Conservation (phyloP, 2,888 invertebrate genomes). For the Ormyrus pomaceus region DNA sequence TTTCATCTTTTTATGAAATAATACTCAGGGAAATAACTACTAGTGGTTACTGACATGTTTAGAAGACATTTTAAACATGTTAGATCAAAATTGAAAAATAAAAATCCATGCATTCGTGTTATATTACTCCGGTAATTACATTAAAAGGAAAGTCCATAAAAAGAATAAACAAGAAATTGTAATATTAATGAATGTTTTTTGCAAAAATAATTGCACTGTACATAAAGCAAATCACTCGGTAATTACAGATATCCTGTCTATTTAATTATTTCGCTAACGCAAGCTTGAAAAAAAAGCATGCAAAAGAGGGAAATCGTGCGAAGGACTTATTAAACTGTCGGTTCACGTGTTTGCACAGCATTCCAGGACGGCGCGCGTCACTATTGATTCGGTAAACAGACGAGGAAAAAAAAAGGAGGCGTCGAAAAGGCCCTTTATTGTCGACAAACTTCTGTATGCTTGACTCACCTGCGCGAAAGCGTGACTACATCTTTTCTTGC, state of each 20-base stretch:
- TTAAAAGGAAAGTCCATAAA: too few species aligned
- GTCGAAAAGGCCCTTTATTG: constrained; percentile 64
- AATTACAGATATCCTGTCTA: constrained; percentile 39
- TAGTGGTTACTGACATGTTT: too few species aligned
- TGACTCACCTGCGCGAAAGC: constrained; percentile 63
- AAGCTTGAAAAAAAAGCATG: neutral
- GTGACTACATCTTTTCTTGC: constrained; percentile 6
- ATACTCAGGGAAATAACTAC: too few species aligned
- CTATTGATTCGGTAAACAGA: constrained; percentile 65
- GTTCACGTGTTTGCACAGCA: constrained; percentile 58
- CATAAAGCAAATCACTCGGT: too few species aligned
- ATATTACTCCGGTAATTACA: too few species aligned
- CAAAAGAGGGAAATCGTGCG: constrained; percentile 47
- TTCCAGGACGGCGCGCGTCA: constrained; percentile 64
- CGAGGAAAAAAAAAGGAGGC: constrained; percentile 54
- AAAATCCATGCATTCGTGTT: too few species aligned
- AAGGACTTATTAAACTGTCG: constrained; percentile 51
- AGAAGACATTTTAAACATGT: too few species aligned
- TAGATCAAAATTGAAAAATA: too few species aligned
- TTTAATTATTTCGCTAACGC: constrained; percentile 9
- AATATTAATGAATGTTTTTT: too few species aligned
- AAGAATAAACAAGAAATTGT: too few species aligned
- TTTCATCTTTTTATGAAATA: too few species aligned
- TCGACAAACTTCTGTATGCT: constrained; percentile 13
- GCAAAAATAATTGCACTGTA: too few species aligned